Conservation (phyloP, 2,113 vertebrate species). For the Copsychus sechellarum region DNA sequence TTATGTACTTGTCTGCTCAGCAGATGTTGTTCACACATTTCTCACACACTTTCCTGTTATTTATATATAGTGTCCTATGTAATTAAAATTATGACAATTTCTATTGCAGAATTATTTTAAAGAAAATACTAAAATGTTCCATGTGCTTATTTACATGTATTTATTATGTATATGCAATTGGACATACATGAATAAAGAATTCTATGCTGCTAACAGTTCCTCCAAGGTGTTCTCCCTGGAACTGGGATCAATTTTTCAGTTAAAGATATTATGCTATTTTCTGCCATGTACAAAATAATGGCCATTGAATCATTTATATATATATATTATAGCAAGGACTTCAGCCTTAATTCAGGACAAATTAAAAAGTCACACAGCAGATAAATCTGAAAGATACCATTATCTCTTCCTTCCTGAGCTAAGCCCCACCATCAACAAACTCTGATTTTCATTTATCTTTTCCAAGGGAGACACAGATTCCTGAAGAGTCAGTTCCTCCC, state of each 20-base stretch:
- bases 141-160: neutral
- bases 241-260: neutral
- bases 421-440: neutral
- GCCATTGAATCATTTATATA: neutral
- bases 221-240: neutral
- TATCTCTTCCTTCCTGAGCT: neutral
- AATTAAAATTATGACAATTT: neutral
- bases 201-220: neutral
- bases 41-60: neutral
- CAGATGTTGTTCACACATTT: neutral
- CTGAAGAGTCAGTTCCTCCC: neutral
- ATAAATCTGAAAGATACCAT: neutral
- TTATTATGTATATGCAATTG: neutral
- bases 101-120: neutral
- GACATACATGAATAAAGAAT: neutral
- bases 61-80: neutral
- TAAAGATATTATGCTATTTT: neutral
- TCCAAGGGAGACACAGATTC: rapidly evolving
- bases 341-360: neutral
- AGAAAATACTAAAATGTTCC: neutral
- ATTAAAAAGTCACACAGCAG: neutral
- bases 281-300: neutral
- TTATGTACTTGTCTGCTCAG: neutral
- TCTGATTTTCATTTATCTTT: neutral
- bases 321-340: neutral